These are phyloP conservation scores for Aepyceros melampus DNA, from an alignment of 2,113 vertebrate species.

Conservation along the genomic window DNA sequence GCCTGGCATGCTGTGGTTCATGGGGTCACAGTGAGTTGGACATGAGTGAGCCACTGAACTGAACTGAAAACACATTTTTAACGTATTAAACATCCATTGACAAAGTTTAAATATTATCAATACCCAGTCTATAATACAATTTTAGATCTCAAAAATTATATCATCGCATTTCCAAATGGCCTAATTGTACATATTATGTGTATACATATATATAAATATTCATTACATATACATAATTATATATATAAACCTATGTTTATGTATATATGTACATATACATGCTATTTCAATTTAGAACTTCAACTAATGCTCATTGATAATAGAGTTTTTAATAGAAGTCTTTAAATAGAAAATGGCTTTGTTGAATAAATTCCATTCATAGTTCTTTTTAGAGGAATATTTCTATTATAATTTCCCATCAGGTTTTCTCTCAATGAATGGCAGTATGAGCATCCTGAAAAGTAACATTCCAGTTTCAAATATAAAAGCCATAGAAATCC, in stretches of 20 bases:
- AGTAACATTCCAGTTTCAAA: not conserved
- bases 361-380: not conserved
- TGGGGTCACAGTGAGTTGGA: fast-evolving
- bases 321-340: not conserved
- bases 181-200: not conserved
- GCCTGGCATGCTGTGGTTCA: fast-evolving
- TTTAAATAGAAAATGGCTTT: not conserved
- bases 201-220: not conserved
- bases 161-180: not conserved
- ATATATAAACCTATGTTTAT: not conserved
- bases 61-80: not conserved
- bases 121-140: not conserved
- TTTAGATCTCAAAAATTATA: not conserved
- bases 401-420: not conserved
- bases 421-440: not conserved
- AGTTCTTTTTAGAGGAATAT: not conserved
- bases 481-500: not conserved
- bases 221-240: not conserved
- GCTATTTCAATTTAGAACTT: not conserved
- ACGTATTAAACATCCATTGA: not conserved
- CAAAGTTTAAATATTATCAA: not conserved
- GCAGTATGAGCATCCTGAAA: not conserved
- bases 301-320: not conserved
- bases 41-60: no score
- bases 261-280: not conserved